Evolutionary conservation across 2,888 invertebrate species (phyloP), one percentile per base, ranked within the genome.

Genomic region (Pseudococcus longispinus): DNA sequence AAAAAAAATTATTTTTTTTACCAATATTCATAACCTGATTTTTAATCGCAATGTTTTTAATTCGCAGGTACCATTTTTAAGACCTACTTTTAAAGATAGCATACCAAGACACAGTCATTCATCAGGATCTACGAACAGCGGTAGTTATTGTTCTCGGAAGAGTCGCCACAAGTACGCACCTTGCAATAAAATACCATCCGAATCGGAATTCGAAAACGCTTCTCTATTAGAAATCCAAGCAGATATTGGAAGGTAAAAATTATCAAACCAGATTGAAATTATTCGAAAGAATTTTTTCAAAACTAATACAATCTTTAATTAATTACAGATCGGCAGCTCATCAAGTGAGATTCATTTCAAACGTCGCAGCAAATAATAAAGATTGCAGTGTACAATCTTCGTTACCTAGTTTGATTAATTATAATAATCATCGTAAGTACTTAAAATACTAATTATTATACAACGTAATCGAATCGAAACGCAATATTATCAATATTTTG

Each of bases 301-400:
- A n/a, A n/a, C n/a, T n/a, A n/a, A n/a, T n/a, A n/a, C n/a, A n/a
- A n/a, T n/a, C n/a, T n/a, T n/a, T 6, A 15, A 77, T 77, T 77
- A 77, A 37, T 77, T n/a, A 9, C 83, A 85, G 85, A 32, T 32
- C 44, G 11, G 77, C 74, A 9, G 74, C 44, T 46, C 74, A 70
- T 46, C 85, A 85, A 85, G 85, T 85, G 46, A 85, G 85, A 85
- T 85, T 74, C 23, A 42, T 74, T 11, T 51, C 85, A 6, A 44
- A 77, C 74, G 70, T 85, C 51, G 46, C 77, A 4, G 46, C 77
- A 4, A 85, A 85, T 80, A 88, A 87, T 80, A 88, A 87, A 90
- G 92, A 92, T 88, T 90, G 92, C 88, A 92, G 91, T 74, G 91
- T 92, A 88, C 92, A 92, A 90, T 91, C 92, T 37, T 91, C 92